A percentile compares a stretch with the other conserved stretches of the same genome.
These are phyloP conservation scores for Nerophis lumbriciformis DNA, from an alignment of 2,113 vertebrate species.

Conservation along the genomic window DNA sequence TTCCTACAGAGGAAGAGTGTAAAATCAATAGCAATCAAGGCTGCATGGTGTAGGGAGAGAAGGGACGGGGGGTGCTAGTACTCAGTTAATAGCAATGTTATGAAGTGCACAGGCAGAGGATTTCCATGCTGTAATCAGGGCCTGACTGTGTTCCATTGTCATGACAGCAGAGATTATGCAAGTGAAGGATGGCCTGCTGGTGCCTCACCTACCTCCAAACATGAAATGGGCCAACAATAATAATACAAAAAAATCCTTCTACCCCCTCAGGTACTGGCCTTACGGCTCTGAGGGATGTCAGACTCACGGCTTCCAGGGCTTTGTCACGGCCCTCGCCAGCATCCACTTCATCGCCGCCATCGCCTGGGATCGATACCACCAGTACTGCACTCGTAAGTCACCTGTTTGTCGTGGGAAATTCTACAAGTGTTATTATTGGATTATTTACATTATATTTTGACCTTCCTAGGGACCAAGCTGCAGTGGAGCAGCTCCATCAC, in stretches of 20 bases:
- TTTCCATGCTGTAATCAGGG: constrained; percentile 30
- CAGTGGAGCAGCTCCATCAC: constrained; percentile 82
- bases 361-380: constrained; percentile 91
- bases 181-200: neutral
- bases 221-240: too few relatives aligned
- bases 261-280: constrained; percentile 82
- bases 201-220: neutral
- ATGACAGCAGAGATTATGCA: neutral
- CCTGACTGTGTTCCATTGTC: constrained; percentile 4
- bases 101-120: neutral
- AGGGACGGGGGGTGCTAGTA: neutral
- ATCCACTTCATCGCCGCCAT: constrained; percentile 84
- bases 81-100: neutral
- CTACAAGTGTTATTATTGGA: too few relatives aligned
- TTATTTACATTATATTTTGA: neutral
- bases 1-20: neutral
- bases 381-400: constrained; percentile 85
- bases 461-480: constrained; percentile 76
- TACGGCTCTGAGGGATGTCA: constrained; percentile 88
- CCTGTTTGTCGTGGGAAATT: too few relatives aligned
- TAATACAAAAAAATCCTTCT: neutral
- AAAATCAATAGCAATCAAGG: neutral
- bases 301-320: constrained; percentile 93
- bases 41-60: too few relatives aligned
- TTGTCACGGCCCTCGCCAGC: constrained; percentile 82